Conservation (phyloP, 64 coral and sea anemone genomes). For the Montipora foliosa region DNA sequence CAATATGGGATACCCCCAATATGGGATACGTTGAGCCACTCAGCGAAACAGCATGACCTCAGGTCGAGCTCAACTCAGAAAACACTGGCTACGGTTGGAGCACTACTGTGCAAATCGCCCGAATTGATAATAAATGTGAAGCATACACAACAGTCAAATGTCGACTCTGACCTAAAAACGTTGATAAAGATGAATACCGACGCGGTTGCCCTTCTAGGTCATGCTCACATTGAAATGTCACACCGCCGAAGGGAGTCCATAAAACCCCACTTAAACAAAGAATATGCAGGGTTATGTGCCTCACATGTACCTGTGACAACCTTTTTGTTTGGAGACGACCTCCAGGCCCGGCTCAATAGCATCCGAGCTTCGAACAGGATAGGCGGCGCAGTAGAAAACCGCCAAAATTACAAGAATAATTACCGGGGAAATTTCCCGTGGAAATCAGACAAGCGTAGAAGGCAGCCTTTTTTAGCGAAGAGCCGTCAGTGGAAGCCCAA, state of each 20-base stretch:
- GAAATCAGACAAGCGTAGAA: neutral
- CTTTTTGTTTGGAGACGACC: neutral
- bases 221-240: constrained; percentile 28
- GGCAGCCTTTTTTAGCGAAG: constrained; percentile 36
- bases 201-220: constrained; percentile 1
- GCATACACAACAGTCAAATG: neutral
- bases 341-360: constrained; percentile 46
- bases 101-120: neutral
- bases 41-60: constrained; percentile 26
- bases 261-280: constrained; percentile 55
- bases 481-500: too few species aligned
- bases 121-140: constrained; percentile 1
- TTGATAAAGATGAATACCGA: constrained; percentile 33
- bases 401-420: neutral
- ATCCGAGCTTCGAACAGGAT: constrained; percentile 51
- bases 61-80: constrained; percentile 28
- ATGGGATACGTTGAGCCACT: constrained; percentile 38
- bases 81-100: constrained; percentile 5
- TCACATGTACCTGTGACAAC: neutral
- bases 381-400: neutral
- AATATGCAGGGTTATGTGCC: constrained; percentile 34
- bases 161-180: constrained; percentile 1
- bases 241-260: constrained; percentile 37
- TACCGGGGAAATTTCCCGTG: neutral
- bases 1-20: neutral